Base-by-base conservation (phyloP, 2,113 vertebrate species). In the Pterophyllum scalare region DNA sequence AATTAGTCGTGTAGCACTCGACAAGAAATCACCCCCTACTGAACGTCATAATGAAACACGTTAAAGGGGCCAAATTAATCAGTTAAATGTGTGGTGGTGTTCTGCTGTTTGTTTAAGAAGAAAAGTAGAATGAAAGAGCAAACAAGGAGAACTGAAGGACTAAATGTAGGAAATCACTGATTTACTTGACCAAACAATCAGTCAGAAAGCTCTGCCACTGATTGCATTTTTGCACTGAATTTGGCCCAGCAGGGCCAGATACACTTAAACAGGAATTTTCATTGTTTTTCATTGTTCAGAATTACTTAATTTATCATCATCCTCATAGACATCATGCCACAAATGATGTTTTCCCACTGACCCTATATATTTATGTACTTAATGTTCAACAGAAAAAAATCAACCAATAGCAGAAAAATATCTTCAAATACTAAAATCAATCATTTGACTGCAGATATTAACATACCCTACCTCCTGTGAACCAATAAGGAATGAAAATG, bases 221-320 rank as follows among this genome's bases (percentile, higher is more conserved):
- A 54, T 11, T 58, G 64, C 14, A 5, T 10, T 70, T 14, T 70
- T 9, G 14, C 11, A 15, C 5, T 15, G 43, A 46, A 14, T 46
- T 46, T 46, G 43, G 43, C 43, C 43, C 13, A 15, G 43, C 43
- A 46, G 43, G 13, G 43, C 13, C 43, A 46, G 14, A 46, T 15
- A 5, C 14, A 43, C 17, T 28, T 26, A 1, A 28, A 70, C 15
- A 7, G 10, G 17, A 49, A 49, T 52, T 49, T 70, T 43, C 24
- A 20, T 31, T 52, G 10, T 49, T 52, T 52, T 52, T 70, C 24
- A 52, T 72, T 72, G 26, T 54, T 72, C 52, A n/a, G 26, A 72
- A 72, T n/a, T 17, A 7, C 2, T 52, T 52, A 72, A 28, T 92
- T 92, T 81, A 85, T 93, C 83, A 87, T 6, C 79, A 89, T 76